Base-by-base conservation (phyloP, 2,797 vertebrate genomes). In the Betta splendens region DNA sequence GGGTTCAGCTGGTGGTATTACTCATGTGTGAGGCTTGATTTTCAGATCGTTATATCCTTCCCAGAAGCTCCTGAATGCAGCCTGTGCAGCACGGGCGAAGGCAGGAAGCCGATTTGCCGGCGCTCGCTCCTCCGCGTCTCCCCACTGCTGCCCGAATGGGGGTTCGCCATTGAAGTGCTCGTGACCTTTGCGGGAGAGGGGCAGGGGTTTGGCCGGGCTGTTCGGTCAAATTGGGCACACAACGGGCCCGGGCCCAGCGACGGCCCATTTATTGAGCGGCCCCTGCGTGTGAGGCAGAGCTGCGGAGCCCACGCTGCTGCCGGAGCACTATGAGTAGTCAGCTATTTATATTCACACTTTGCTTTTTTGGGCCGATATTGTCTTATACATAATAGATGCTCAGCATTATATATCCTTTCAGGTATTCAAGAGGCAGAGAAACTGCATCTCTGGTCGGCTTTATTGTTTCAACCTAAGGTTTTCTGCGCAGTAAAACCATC, bases 181-280 rank as follows among this genome's bases (percentile, higher is more conserved):
- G 59, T 81, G 80, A 86, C 83, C 83, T 86, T 88, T 81, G 64
- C 35, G 71, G 50, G 51, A 81, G 53, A 69, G 67, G 78, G 71
- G 42, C 47, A 71, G 72, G 57, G 72, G 66, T 76, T 68, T 80
- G 64, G 77, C 72, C 54, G 35, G 44, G 45, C 22, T 65, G 50
- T 59, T 71, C 57, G 15, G 52, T 76, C 46, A 71, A 73, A 78
- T 71, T 77, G 69, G 64, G 38, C 57, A 54, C 70, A 64, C 58
- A 63, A 76, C 26, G 47, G 63, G 71, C 65, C 22, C 63, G 57
- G 32, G 58, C 73, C 62, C 79, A 77, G 69, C 6, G 33, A 71
- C 65, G 68, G 58, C 72, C 69, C 54, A 70, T 75, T 78, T 75
- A 58, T 60, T 35, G 61, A 56, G 52, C 54, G 68, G 60, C 58